Evolutionary conservation across 2,797 vertebrate species (phyloP).

Genomic region (Tachyglossus aculeatus): DNA sequence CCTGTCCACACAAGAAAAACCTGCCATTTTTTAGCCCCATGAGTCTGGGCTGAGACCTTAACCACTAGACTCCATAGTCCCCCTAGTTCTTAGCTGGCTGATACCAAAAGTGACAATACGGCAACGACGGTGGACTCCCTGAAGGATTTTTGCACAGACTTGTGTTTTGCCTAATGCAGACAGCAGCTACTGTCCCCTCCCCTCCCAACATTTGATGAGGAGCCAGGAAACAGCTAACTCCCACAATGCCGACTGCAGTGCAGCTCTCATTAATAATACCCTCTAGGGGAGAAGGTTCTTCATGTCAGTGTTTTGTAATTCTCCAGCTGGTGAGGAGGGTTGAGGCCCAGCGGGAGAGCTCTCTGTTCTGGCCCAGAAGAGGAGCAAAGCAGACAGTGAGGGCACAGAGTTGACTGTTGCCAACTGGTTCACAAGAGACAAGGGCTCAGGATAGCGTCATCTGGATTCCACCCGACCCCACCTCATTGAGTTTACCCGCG

Average conservation of each 20-base stretch:
- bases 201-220: too few relatives aligned
- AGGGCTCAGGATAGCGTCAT: neutral
- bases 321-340: neutral
- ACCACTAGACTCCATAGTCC: too few relatives aligned
- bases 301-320: accelerated
- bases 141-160: too few relatives aligned
- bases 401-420: slow-evolving; percentile 24
- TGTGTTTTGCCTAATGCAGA: too few relatives aligned
- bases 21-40: too few relatives aligned
- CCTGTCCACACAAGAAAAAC: too few relatives aligned
- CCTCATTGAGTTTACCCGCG: slow-evolving; percentile 24
- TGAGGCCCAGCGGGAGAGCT: neutral
- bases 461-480: neutral
- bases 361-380: slow-evolving; percentile 3
- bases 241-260: neutral
- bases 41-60: too few relatives aligned
- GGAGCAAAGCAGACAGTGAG: neutral
- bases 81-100: too few relatives aligned
- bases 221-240: too few relatives aligned
- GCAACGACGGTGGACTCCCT: too few relatives aligned
- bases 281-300: neutral
- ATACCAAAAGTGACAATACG: too few relatives aligned
- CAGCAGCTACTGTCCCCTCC: too few relatives aligned
- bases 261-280: slow-evolving; percentile 2
- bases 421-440: neutral